phyloP scores from a whole-genome alignment of 2,113 vertebrate species.

The Poecile atricapillus region DNA sequence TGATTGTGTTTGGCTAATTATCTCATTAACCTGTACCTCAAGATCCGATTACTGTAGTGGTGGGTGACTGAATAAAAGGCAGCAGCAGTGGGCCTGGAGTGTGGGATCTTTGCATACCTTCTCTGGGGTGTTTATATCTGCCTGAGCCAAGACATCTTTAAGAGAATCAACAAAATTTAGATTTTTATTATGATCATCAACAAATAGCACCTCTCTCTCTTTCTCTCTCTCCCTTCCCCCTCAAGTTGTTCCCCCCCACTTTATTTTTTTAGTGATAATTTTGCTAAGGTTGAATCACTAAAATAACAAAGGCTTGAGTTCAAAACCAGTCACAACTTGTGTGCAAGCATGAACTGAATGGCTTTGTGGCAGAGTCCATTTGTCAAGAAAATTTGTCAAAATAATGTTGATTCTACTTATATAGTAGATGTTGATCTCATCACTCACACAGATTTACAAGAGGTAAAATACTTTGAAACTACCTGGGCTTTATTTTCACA shows the following conservation, averaged over 20 bases:
- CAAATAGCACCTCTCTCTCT: neutral
- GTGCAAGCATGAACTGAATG: neutral
- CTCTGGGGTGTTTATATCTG: slow-evolving; percentile 5
- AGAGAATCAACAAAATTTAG: neutral
- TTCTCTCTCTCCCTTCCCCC: neutral
- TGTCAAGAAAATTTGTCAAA: neutral
- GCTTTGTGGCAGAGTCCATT: neutral
- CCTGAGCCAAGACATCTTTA: neutral
- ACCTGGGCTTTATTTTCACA: neutral
- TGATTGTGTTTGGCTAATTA: slow-evolving; percentile 75
- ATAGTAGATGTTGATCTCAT: neutral
- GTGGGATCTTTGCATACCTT: neutral
- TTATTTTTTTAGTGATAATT: neutral
- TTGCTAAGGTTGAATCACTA: neutral
- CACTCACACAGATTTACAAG: neutral
- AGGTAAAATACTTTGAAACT: neutral
- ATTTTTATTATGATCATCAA: neutral
- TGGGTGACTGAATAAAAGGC: slow-evolving; percentile 69
- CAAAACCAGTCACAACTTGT: neutral
- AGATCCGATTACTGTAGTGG: slow-evolving; percentile 69
- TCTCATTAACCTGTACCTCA: slow-evolving; percentile 76
- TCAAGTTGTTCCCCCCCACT: accelerated
- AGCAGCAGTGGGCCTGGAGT: neutral
- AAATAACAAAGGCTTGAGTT: neutral
- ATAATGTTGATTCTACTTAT: neutral